Evolutionary conservation across 2,797 vertebrate species (phyloP), one percentile per base, ranked within the genome.

Genomic region (Tarsius wallacei): DNA sequence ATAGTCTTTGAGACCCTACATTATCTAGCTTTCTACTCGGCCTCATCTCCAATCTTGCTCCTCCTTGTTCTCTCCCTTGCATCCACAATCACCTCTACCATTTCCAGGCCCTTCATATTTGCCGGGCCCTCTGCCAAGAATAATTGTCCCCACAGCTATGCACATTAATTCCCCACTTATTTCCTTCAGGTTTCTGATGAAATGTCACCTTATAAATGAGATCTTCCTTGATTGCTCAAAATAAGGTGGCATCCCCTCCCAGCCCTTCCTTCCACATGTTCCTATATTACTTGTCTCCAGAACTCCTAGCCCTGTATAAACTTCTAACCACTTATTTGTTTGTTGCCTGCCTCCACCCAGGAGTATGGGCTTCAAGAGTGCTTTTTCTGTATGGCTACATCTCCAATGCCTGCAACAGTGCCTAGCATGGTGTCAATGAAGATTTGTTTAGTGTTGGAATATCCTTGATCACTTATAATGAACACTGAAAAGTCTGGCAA

Each of bases 401-500:
- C 36, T 21, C 61, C 87, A 59, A 0, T 55, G 80, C 42, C 57
- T 61, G 24, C 33, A 91, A 49, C 53, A 76, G 66, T 91, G 76
- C 77, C 66, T 81, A 17, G 8, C 11, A 1, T 24, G 19, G 81
- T 66, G 49, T 86, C 84, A 24, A 26, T 61, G 96, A 87, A 78
- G 74, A 85, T 91, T 85, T 92, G 61, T 47, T 83, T 63, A 73
- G 71, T 57, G 86, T 74, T 74, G 42, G 84, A 42, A 61, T 94
- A 87, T 93, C 83, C 77, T 71, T 57, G 80, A 85, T 70, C 71
- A 68, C 86, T 94, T 77, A 87, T 87, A 87, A 87, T 70, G 76
- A 96, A 96, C 97, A 85, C 85, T 88, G 92, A 96, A 94, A 97
- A 92, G 70, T 78, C 89, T 68, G 73, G 81, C 21, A 93, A 96